Evolutionary conservation across 2,113 vertebrate genomes (phyloP).

Genomic region (Corythornis cristatus): DNA sequence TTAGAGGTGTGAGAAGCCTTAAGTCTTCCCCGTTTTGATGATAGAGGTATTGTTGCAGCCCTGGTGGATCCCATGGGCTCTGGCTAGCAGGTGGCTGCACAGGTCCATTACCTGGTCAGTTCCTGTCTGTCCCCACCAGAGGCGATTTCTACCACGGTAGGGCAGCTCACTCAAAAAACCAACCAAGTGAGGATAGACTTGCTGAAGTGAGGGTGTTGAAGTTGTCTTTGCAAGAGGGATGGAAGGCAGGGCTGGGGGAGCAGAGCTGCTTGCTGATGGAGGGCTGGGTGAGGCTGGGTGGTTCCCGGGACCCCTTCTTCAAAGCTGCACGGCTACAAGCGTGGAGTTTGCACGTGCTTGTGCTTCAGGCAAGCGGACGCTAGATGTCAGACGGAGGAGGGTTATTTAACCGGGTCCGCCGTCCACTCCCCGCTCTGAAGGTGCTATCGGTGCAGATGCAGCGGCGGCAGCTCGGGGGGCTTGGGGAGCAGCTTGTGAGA

Average conservation of each 20-base stretch:
- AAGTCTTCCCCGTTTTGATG: fast-evolving
- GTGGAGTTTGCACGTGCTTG: fast-evolving
- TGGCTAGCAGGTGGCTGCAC: fast-evolving
- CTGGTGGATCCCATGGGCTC: fast-evolving
- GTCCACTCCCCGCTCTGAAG: background rate
- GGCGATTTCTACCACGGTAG: fast-evolving
- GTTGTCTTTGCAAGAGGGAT: fast-evolving
- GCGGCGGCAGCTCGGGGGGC: background rate
- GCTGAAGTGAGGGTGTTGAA: fast-evolving
- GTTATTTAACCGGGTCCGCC: background rate
- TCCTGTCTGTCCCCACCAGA: no score
- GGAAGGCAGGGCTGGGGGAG: background rate
- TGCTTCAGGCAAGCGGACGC: background rate
- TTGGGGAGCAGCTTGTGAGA: fast-evolving
- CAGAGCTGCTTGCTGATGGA: background rate
- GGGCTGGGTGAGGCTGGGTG: background rate
- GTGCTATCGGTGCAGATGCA: fast-evolving
- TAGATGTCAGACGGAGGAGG: constrained; percentile 71
- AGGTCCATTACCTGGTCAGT: fast-evolving
- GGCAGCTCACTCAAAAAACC: background rate
- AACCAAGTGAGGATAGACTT: fast-evolving
- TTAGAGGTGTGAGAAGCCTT: background rate
- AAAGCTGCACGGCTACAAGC: no score
- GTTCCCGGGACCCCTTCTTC: fast-evolving
- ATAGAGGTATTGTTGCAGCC: fast-evolving